Conservation (phyloP, 2,113 vertebrate genomes). For the Hydrochoerus hydrochaeris region DNA sequence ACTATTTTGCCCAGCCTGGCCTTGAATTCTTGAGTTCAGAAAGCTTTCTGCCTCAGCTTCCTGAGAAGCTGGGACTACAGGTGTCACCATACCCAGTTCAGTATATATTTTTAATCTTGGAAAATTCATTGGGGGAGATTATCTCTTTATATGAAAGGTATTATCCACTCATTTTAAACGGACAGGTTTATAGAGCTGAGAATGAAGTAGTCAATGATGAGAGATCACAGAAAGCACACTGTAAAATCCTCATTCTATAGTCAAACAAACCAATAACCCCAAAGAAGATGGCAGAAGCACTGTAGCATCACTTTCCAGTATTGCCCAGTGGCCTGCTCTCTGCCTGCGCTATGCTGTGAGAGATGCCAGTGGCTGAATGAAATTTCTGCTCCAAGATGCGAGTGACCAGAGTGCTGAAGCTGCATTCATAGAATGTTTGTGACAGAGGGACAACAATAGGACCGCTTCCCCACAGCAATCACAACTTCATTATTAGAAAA, state of each 20-base stretch:
- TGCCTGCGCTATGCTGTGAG: fast-evolving
- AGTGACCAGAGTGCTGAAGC: neutral
- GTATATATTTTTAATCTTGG: conserved; percentile 12
- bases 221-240: neutral
- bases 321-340: neutral
- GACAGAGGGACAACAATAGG: neutral
- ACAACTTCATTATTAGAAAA: conserved; percentile 10
- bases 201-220: neutral
- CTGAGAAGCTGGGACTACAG: neutral
- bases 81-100: neutral
- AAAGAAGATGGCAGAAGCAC: neutral
- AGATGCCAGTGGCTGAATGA: neutral
- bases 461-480: neutral
- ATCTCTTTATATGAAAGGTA: conserved; percentile 18
- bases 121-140: neutral
- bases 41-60: neutral
- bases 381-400: neutral
- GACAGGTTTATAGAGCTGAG: neutral
- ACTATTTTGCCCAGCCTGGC: neutral
- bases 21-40: neutral
- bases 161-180: neutral
- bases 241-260: neutral
- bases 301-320: neutral
- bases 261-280: neutral
- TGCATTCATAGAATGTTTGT: neutral